These are phyloP conservation scores for Ctenopoma multispine DNA, from an alignment of 2,797 vertebrate species.

Conservation along the genomic window DNA sequence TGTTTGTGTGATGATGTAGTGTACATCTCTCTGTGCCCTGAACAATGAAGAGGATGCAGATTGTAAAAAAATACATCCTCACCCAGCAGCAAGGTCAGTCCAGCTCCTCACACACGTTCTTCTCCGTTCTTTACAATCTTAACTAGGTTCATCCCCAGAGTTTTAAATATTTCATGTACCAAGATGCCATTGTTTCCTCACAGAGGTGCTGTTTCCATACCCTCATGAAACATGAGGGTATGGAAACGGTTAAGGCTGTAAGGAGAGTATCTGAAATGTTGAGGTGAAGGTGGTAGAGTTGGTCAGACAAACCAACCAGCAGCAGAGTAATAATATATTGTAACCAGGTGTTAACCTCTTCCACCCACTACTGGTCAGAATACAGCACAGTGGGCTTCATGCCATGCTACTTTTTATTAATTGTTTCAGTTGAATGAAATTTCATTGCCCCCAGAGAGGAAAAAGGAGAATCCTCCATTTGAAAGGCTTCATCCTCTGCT, in stretches of 20 bases:
- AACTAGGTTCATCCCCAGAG: not conserved
- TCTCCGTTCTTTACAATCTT: not conserved
- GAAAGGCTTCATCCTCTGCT: not conserved
- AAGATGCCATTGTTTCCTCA: not conserved
- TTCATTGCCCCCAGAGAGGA: conserved; percentile 18
- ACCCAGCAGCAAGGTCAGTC: not conserved
- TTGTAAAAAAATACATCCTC: not conserved
- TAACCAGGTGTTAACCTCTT: conserved; percentile 10
- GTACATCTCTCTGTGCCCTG: too few relatives aligned
- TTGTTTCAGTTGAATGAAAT: conserved; percentile 21
- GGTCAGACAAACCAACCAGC: not conserved
- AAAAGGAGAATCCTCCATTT: not conserved
- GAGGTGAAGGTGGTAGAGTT: too few relatives aligned
- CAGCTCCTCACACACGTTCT: not conserved
- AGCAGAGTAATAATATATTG: not conserved
- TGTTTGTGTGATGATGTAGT: too few relatives aligned
- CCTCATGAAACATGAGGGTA: not conserved
- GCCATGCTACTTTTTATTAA: not conserved
- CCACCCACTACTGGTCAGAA: not conserved
- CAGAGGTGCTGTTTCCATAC: too few relatives aligned
- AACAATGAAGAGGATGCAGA: too few relatives aligned
- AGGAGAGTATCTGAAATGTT: not conserved
- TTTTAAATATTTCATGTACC: not conserved
- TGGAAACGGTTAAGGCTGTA: not conserved
- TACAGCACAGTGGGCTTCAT: not conserved